Conservation (phyloP, 1,140 invertebrate species). For the Brachionus koreanus region DNA sequence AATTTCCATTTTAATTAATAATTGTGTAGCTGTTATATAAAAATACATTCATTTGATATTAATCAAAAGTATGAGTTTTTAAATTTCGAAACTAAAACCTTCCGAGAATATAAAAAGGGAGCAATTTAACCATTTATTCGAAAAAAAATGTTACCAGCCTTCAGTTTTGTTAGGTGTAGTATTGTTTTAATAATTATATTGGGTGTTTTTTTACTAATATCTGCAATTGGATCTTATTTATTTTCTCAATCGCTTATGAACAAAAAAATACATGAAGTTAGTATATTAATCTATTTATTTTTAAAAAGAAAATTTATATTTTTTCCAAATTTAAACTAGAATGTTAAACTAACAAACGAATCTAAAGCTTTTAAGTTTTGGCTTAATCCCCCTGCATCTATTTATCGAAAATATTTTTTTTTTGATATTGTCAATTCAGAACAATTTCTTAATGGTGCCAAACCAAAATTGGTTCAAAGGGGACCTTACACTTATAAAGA, state of each 20-base stretch:
- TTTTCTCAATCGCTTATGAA: slow-evolving; percentile 3
- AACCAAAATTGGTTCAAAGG: slow-evolving; percentile 7
- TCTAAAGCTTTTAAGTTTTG: slow-evolving; percentile 6
- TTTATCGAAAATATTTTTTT: slow-evolving; percentile 12
- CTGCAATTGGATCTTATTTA: background rate
- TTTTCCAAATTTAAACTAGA: background rate
- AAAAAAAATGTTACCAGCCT: background rate
- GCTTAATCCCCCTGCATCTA: slow-evolving; percentile 4
- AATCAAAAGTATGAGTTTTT: background rate
- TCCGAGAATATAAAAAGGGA: background rate
- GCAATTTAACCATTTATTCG: no score
- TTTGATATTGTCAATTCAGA: background rate
- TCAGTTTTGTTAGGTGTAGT: background rate
- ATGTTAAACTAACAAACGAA: background rate
- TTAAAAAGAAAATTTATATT: background rate
- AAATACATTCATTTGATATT: background rate
- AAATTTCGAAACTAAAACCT: background rate
- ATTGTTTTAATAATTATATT: background rate
- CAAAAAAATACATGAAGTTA: slow-evolving; percentile 25
- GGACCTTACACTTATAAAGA: slow-evolving; percentile 29
- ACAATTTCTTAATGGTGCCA: slow-evolving; percentile 5
- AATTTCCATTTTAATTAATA: background rate
- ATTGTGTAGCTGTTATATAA: background rate
- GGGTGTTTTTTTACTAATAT: background rate
- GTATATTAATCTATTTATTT: background rate